Percentiles rank a stretch among this genome's conserved stretches.
phyloP scores from a whole-genome alignment of 2,888 invertebrate species.

The Empis livida region DNA sequence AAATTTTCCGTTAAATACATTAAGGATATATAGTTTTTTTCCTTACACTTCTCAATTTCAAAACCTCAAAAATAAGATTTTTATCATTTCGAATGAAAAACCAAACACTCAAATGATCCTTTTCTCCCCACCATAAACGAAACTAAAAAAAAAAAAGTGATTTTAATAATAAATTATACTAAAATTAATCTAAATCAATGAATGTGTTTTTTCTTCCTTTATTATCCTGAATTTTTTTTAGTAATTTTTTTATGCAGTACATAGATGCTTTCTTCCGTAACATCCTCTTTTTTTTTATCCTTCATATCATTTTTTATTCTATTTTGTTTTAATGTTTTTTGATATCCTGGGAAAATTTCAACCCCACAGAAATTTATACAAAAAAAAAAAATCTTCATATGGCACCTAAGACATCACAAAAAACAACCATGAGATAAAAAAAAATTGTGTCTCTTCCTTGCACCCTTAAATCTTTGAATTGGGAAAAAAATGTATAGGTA shows the following conservation, averaged over 20 bases:
- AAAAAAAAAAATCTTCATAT: not conserved
- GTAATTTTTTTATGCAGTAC: not conserved
- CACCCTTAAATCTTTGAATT: not conserved
- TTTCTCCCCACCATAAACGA: no score
- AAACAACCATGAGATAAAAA: not conserved
- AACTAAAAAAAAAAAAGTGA: conserved; percentile 3
- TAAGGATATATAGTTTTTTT: not conserved
- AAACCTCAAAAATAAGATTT: conserved; percentile 2
- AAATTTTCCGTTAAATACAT: conserved; percentile 12
- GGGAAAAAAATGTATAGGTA: not conserved
- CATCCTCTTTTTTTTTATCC: not conserved
- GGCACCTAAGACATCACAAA: not conserved
- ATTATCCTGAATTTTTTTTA: not conserved
- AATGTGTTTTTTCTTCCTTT: not conserved
- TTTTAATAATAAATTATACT: conserved; percentile 10
- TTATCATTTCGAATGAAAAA: no score
- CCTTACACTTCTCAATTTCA: not conserved
- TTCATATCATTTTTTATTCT: conserved; percentile 1
- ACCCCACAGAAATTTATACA: conserved; percentile 4
- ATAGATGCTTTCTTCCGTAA: not conserved
- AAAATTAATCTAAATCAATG: conserved; percentile 14
- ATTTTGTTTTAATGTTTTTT: not conserved
- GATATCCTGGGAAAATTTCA: conserved; percentile 13
- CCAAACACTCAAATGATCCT: no score
- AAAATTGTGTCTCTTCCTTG: not conserved